Evolutionary conservation across 2,888 invertebrate genomes (phyloP).

Genomic region (Parnassius orleans): DNA sequence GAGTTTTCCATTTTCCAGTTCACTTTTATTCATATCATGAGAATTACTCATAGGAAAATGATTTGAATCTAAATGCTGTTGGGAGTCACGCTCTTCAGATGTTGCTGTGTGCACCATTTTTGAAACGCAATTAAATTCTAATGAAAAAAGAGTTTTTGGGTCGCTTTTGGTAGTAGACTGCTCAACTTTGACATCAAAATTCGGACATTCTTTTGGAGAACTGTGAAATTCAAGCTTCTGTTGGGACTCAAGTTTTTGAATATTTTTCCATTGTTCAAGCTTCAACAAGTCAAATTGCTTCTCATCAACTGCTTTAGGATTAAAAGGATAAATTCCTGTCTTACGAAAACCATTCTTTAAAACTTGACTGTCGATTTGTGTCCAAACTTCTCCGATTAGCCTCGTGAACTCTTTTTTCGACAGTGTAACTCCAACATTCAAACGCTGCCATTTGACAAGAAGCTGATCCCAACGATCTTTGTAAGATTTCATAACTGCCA

Average conservation of each 20-base stretch:
- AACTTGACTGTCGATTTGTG: constrained; percentile 29
- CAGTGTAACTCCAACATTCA: constrained; percentile 5
- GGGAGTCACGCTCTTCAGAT: no score
- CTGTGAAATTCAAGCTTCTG: background rate
- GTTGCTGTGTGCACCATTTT: no score
- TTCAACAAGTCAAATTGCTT: background rate
- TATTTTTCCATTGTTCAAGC: background rate
- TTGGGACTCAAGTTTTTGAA: background rate
- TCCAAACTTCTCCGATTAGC: constrained; percentile 35
- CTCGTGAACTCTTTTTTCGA: constrained; percentile 35
- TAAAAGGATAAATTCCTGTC: constrained; percentile 38
- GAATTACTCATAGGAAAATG: no score
- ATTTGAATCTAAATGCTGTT: no score
- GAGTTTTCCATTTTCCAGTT: no score
- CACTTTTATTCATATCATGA: no score
- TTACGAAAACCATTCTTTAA: constrained; percentile 11
- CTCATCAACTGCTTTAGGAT: constrained; percentile 15
- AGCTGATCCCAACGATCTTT: constrained; percentile 35
- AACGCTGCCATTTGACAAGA: constrained; percentile 26
- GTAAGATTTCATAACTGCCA: constrained; percentile 36
- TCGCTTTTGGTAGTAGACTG: no score
- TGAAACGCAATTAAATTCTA: no score
- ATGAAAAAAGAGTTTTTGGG: no score
- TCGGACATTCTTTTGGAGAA: no score
- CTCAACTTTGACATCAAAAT: no score